Evolutionary conservation across 2,888 invertebrate genomes (phyloP).

Genomic region (Netelia virgata): DNA sequence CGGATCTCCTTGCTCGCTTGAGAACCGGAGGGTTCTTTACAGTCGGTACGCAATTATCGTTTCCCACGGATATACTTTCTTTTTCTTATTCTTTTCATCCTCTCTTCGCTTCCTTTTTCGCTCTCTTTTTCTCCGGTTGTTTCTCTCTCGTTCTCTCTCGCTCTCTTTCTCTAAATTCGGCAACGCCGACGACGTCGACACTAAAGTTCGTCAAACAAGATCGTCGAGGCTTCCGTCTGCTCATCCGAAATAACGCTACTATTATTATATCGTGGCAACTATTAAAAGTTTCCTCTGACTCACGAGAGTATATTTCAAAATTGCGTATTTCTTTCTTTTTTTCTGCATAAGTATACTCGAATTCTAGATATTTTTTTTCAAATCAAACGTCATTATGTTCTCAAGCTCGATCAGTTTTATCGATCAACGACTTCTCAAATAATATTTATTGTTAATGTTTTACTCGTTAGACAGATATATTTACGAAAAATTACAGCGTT

Average conservation of each 20-base stretch:
- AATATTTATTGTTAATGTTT: too few species aligned
- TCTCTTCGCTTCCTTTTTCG: constrained; percentile 24
- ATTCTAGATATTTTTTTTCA: background rate
- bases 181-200: background rate
- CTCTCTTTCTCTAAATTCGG: constrained; percentile 22
- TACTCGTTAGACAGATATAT: too few species aligned
- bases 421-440: too few species aligned
- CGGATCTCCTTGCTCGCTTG: constrained; percentile 35
- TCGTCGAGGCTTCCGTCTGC: constrained; percentile 10
- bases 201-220: constrained; percentile 34
- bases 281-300: constrained; percentile 10
- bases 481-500: too few species aligned
- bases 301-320: background rate
- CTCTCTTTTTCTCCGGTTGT: background rate
- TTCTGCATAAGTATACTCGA: background rate
- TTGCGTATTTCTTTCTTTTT: background rate
- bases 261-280: background rate
- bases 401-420: too few species aligned
- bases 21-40: constrained; percentile 61
- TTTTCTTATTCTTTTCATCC: constrained; percentile 30
- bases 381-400: too few species aligned
- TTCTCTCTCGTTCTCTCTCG: background rate
- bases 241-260: background rate
- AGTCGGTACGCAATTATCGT: constrained; percentile 69
- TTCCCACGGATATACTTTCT: constrained; percentile 66